Evolutionary conservation across 2,797 vertebrate genomes (phyloP).

Genomic region (Echiichthys vipera): DNA sequence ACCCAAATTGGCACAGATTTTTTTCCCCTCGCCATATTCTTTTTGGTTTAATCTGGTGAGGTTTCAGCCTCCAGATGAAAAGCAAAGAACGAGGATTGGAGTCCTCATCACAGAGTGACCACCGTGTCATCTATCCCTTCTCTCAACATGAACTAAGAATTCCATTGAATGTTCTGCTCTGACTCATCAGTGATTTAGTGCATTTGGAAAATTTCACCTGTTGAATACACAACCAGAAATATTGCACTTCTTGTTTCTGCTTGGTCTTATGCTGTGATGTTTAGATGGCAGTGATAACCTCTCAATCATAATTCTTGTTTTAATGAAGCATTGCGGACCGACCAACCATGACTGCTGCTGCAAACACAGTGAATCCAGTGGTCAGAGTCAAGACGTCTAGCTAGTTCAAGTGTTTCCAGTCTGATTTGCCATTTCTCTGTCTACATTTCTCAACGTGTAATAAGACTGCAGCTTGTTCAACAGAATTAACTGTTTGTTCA

Average conservation of each 20-base stretch:
- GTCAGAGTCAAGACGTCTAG: background rate
- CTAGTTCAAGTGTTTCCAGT: conserved; percentile 14
- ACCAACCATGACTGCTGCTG: background rate
- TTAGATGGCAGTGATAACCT: background rate
- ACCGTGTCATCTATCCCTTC: background rate
- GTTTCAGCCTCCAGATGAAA: conserved; percentile 20
- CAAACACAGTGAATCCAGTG: conserved; percentile 6
- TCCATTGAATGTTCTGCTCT: background rate
- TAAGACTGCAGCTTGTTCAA: background rate
- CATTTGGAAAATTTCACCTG: background rate
- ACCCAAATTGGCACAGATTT: conserved; percentile 12
- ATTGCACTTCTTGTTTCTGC: background rate
- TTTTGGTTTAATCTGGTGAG: conserved; percentile 9
- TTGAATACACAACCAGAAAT: background rate
- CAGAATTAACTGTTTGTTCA: background rate
- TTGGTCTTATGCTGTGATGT: background rate
- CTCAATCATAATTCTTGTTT: conserved; percentile 9
- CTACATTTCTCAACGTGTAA: conserved; percentile 8
- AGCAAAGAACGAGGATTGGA: conserved; percentile 7
- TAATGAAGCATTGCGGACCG: background rate
- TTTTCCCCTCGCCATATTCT: background rate
- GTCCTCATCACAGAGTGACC: background rate
- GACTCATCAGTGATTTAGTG: background rate
- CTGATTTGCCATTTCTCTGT: background rate
- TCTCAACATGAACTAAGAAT: background rate